Evolutionary conservation across 2,797 vertebrate species (phyloP).

Genomic region (Poecilia velifera): DNA sequence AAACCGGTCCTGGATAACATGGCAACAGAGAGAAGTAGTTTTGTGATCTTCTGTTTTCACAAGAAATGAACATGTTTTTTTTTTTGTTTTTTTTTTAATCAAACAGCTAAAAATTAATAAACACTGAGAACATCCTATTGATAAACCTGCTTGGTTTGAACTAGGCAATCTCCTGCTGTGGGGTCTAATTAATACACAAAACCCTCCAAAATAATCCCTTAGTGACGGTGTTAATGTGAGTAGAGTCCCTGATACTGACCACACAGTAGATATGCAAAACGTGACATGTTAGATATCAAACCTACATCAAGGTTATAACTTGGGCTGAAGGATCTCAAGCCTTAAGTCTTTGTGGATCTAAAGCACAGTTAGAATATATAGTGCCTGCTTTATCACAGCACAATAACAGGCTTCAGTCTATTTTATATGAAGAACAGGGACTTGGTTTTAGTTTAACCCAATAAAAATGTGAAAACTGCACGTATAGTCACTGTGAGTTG

Average conservation of each 20-base stretch:
- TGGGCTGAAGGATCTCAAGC: not conserved
- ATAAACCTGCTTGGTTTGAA: slow-evolving; percentile 29
- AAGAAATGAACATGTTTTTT: not conserved
- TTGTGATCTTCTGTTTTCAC: not conserved
- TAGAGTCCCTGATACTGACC: not conserved
- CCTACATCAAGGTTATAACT: not conserved
- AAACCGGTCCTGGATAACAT: not conserved
- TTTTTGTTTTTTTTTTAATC: not conserved
- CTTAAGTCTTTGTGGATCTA: not conserved
- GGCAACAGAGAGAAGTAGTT: not conserved
- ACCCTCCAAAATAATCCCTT: slow-evolving; percentile 26
- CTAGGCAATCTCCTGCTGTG: slow-evolving; percentile 23
- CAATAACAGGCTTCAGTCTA: not conserved
- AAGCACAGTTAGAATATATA: not conserved
- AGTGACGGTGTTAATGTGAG: slow-evolving; percentile 7
- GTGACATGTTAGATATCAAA: not conserved
- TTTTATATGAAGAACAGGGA: not conserved
- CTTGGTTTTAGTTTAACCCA: not conserved
- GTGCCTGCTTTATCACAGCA: not conserved
- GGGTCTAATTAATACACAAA: slow-evolving; percentile 26
- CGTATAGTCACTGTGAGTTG: not conserved
- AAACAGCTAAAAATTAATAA: slow-evolving; percentile 3
- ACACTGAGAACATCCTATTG: slow-evolving; percentile 19
- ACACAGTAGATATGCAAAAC: not conserved
- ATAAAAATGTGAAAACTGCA: not conserved